Percentiles rank a stretch among this genome's conserved stretches.
phyloP scores from a whole-genome alignment of 2,113 vertebrate genomes.

The Tichodroma muraria region DNA sequence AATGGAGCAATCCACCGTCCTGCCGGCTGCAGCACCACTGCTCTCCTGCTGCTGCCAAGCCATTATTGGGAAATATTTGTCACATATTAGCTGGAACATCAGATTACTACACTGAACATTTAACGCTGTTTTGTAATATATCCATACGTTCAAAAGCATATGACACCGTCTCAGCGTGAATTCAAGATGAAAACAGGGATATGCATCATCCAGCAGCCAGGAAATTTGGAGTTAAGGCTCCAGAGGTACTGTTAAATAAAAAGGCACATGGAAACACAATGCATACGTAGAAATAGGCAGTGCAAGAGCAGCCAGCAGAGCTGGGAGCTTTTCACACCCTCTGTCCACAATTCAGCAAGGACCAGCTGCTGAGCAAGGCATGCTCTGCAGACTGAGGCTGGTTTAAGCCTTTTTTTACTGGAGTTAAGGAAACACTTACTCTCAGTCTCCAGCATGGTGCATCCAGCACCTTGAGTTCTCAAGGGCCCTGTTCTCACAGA shows the following conservation, averaged over 20 bases:
- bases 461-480: neutral
- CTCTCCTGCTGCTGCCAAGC: neutral
- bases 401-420: neutral
- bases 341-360: neutral
- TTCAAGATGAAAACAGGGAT: neutral
- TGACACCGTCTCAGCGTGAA: neutral
- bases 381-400: neutral
- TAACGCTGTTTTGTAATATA: neutral
- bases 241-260: neutral
- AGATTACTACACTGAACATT: conserved; percentile 18
- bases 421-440: neutral
- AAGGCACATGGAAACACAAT: neutral
- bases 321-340: neutral
- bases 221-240: neutral
- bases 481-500: neutral
- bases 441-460: neutral
- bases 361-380: neutral
- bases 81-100: conserved; percentile 56
- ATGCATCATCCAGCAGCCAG: neutral
- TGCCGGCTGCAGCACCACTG: neutral
- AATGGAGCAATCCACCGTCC: neutral
- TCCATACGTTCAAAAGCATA: neutral
- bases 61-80: conserved; percentile 53
- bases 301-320: neutral
- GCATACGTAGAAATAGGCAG: accelerated